Conservation (phyloP, 1,140 invertebrate species). For the Globodera rostochiensis region DNA sequence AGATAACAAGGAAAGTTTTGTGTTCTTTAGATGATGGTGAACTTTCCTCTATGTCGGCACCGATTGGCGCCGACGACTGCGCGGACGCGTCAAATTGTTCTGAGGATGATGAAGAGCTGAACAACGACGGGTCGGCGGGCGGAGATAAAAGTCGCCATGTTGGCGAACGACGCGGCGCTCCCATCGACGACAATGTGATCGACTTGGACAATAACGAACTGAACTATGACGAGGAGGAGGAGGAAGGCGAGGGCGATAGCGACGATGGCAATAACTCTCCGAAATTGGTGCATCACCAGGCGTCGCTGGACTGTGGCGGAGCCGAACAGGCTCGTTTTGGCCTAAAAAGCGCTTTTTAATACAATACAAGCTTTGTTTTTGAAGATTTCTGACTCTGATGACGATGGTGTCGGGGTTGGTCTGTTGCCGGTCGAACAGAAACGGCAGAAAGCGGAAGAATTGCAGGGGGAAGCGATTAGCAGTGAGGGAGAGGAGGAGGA, state of each 20-base stretch:
- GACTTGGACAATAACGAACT: slow-evolving; percentile 26
- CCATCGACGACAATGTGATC: slow-evolving; percentile 13
- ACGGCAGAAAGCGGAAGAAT: background rate
- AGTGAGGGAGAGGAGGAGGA: background rate
- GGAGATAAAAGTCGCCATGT: background rate
- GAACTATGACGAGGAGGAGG: slow-evolving; percentile 28
- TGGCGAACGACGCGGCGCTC: background rate
- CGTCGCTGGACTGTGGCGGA: background rate
- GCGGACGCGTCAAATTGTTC: background rate
- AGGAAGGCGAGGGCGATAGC: background rate
- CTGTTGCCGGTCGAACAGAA: background rate
- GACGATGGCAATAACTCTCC: background rate
- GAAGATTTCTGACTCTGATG: slow-evolving; percentile 12
- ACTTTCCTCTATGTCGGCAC: background rate
- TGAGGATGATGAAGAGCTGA: background rate
- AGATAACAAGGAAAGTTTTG: background rate
- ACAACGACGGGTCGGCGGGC: background rate
- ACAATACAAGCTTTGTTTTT: background rate
- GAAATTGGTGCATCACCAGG: background rate
- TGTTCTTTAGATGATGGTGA: background rate
- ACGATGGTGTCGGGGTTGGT: background rate
- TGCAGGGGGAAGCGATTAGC: background rate
- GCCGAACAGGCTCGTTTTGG: background rate
- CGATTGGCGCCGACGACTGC: background rate
- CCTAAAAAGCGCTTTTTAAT: background rate